These are phyloP conservation scores for Nyleta sp. DNA, from an alignment of 2,888 invertebrate genomes.

Conservation along the genomic window DNA sequence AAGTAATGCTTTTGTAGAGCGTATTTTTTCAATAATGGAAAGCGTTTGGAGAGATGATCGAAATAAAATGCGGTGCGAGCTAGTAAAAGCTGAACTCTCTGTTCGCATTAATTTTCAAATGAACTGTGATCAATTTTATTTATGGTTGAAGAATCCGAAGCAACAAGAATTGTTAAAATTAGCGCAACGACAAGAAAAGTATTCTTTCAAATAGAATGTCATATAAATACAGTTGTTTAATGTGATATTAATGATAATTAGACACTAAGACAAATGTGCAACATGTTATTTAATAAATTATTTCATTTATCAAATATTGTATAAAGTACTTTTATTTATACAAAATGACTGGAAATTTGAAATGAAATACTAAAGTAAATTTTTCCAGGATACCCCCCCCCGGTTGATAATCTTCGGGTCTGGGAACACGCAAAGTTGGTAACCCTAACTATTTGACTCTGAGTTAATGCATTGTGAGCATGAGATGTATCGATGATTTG, in stretches of 20 bases:
- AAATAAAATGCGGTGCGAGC: constrained; percentile 12
- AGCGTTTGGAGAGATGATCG: constrained; percentile 8
- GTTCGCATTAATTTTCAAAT: constrained; percentile 15
- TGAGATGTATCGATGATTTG: too few relatives aligned
- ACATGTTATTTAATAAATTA: neutral
- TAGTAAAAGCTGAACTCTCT: constrained; percentile 13
- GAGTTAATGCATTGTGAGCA: too few relatives aligned
- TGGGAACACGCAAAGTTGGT: neutral
- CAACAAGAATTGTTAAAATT: constrained; percentile 1
- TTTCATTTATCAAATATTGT: constrained; percentile 1
- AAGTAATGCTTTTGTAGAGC: constrained; percentile 14
- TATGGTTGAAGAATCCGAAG: neutral
- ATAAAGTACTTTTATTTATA: neutral
- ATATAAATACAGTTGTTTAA: too few relatives aligned
- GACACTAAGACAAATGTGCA: too few relatives aligned
- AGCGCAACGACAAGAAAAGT: neutral
- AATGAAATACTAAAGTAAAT: neutral
- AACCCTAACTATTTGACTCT: too few relatives aligned
- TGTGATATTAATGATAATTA: too few relatives aligned
- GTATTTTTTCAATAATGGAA: constrained; percentile 20
- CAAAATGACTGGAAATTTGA: neutral
- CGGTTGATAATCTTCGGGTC: neutral
- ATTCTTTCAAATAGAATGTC: neutral
- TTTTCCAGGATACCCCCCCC: neutral
- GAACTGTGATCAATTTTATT: constrained; percentile 17